phyloP scores from a whole-genome alignment of 2,113 vertebrate species.

The Ceuthmochares aereus region DNA sequence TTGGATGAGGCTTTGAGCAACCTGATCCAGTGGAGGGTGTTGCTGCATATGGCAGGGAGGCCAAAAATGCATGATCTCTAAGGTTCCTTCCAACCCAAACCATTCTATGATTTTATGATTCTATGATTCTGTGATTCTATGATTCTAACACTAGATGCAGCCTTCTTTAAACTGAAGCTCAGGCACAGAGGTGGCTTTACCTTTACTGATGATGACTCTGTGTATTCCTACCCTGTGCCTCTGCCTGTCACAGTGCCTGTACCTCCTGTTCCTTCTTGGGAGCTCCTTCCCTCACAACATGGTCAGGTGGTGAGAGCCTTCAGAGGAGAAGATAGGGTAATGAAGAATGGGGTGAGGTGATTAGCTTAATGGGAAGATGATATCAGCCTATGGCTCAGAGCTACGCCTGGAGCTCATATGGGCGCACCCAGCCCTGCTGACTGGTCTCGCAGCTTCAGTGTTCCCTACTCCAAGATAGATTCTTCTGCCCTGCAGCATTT shows the following conservation, averaged over 20 bases:
- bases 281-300: not conserved
- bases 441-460: rapidly evolving
- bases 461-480: rapidly evolving
- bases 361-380: not conserved
- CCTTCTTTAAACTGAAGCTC: not conserved
- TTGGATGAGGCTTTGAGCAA: too few species aligned
- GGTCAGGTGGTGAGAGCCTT: not conserved
- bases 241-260: not conserved
- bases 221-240: not conserved
- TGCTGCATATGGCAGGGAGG: too few species aligned
- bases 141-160: not conserved
- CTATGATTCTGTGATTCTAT: too few species aligned
- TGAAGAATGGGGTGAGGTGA: not conserved
- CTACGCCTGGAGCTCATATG: rapidly evolving
- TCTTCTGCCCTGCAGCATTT: not conserved
- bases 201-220: rapidly evolving
- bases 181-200: rapidly evolving
- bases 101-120: too few species aligned
- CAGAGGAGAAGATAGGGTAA: rapidly evolving
- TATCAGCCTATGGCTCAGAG: not conserved
- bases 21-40: too few species aligned
- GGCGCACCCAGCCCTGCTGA: not conserved
- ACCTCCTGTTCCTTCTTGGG: not conserved
- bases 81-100: too few species aligned
- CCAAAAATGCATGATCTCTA: too few species aligned